Conservation (phyloP, 2,113 vertebrate genomes). For the Neotoma lepida region DNA sequence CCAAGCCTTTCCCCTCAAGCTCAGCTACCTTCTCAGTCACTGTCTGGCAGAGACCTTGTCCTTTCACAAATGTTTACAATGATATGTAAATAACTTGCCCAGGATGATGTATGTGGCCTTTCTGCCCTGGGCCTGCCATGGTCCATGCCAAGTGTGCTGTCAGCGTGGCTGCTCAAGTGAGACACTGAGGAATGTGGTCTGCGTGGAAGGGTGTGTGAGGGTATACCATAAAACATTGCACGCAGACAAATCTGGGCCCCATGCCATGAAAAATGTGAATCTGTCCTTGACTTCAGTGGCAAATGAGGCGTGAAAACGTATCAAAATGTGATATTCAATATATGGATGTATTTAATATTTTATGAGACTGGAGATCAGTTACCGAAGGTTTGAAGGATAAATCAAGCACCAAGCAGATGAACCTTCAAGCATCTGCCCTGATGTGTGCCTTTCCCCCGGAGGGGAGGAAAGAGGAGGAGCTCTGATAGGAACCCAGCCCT, state of each 20-base stretch:
- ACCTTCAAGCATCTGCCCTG: conserved; percentile 61
- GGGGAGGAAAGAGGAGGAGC: neutral
- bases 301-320: conserved; percentile 88
- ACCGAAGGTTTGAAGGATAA: conserved; percentile 81
- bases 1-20: neutral
- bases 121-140: neutral
- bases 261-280: conserved; percentile 84
- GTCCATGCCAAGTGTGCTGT: conserved; percentile 30
- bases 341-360: conserved; percentile 87
- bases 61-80: conserved; percentile 61
- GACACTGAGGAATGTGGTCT: neutral
- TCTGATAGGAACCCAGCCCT: neutral
- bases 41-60: neutral
- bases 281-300: conserved; percentile 84
- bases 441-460: neutral
- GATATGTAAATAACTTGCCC: conserved; percentile 52
- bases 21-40: neutral
- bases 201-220: neutral
- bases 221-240: conserved; percentile 54
- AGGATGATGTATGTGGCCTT: conserved; percentile 1
- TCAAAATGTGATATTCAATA: conserved; percentile 86
- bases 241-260: conserved; percentile 83
- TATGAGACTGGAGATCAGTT: conserved; percentile 82
- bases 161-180: neutral
- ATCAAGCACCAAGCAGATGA: conserved; percentile 78